Evolutionary conservation across 2,113 vertebrate genomes (phyloP).

Genomic region (Columba janthina): DNA sequence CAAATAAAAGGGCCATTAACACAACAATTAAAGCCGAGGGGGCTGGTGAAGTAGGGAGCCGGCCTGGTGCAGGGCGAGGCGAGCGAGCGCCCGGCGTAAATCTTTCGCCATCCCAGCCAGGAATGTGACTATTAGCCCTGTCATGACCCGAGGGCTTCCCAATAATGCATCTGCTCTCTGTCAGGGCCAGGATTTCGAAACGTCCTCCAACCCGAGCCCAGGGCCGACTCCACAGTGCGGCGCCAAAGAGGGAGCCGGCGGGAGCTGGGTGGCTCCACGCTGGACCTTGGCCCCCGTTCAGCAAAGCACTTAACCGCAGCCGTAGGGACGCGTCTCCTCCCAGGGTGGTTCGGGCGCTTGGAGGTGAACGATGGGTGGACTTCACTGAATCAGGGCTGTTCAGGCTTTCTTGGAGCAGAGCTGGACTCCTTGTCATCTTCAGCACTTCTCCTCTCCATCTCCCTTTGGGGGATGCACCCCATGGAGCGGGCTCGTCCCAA

Average conservation of each 20-base stretch:
- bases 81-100: conserved; percentile 66
- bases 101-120: conserved; percentile 76
- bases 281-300: conserved; percentile 18
- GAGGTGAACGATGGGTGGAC: neutral
- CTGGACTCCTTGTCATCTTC: neutral
- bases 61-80: conserved; percentile 71
- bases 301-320: neutral
- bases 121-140: conserved; percentile 79
- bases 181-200: conserved; percentile 73
- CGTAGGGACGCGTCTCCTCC: neutral
- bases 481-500: accelerated
- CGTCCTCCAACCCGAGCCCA: neutral
- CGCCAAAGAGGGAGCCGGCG: conserved; percentile 27
- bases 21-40: conserved; percentile 79
- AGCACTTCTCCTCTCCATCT: neutral
- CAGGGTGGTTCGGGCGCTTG: neutral
- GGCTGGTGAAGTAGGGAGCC: conserved; percentile 73
- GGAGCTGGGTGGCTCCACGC: conserved; percentile 1
- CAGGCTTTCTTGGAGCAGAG: neutral
- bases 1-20: conserved; percentile 81
- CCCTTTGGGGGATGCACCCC: neutral
- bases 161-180: conserved; percentile 76
- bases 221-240: conserved; percentile 44
- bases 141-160: conserved; percentile 75
- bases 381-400: accelerated